These are phyloP conservation scores for Darevskia mixta DNA, from an alignment of 2,797 vertebrate species.

Conservation along the genomic window DNA sequence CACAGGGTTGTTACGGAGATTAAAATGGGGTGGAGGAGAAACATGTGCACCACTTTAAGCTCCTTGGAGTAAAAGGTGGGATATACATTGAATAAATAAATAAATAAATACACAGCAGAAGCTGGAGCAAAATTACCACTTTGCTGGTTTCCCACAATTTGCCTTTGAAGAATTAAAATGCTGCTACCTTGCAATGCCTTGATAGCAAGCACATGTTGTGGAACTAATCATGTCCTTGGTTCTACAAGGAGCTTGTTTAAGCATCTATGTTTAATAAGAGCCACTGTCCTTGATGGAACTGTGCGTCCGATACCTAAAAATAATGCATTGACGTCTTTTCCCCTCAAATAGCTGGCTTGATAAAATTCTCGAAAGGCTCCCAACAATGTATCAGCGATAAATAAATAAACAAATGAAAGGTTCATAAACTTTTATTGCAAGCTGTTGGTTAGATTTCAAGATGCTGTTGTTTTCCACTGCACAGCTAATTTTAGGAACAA, in stretches of 20 bases:
- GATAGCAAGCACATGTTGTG: background rate
- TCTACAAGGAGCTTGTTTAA: background rate
- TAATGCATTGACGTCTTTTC: background rate
- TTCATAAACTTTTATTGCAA: background rate
- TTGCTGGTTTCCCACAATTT: background rate
- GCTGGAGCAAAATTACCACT: background rate
- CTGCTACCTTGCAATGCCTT: too few species aligned
- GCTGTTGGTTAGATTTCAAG: background rate
- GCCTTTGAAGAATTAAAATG: background rate
- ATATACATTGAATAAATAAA: too few species aligned
- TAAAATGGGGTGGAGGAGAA: too few species aligned
- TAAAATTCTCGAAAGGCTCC: background rate
- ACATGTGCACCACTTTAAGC: too few species aligned
- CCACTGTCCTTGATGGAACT: background rate
- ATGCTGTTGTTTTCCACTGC: background rate
- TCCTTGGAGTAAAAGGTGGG: too few species aligned
- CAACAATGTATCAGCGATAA: background rate
- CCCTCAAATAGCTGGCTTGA: background rate
- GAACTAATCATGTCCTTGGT: background rate
- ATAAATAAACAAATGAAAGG: background rate
- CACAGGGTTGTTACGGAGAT: too few species aligned
- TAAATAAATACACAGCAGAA: background rate
- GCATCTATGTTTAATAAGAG: background rate
- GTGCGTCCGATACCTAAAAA: background rate
- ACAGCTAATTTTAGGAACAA: slow-evolving; percentile 12